Conservation (phyloP, 2,113 vertebrate genomes). For the Leucosticte australis region DNA sequence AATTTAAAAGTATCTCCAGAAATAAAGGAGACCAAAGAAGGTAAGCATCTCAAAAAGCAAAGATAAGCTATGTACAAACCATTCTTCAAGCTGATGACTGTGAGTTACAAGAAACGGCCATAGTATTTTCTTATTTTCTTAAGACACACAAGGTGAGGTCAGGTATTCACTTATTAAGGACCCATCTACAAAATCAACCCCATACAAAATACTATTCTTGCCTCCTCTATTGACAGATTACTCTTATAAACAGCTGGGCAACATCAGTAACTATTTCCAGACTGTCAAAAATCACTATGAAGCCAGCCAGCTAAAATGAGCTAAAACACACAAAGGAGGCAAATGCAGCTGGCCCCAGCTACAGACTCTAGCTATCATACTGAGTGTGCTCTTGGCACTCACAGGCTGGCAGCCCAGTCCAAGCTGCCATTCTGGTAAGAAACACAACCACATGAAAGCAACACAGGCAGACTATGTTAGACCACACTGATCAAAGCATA, state of each 20-base stretch:
- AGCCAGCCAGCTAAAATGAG: neutral
- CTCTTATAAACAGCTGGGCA: neutral
- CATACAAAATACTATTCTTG: neutral
- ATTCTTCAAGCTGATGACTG: neutral
- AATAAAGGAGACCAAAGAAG: neutral
- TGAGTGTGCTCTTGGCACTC: fast-evolving
- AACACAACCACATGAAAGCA: neutral
- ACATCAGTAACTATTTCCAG: neutral
- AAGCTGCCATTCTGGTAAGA: neutral
- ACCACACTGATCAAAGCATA: neutral
- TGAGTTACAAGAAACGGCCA: neutral
- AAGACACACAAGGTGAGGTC: neutral
- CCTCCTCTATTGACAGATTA: neutral
- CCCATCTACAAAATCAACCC: neutral
- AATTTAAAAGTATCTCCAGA: neutral
- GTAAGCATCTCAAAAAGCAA: neutral
- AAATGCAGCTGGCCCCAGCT: neutral
- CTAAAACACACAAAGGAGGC: neutral
- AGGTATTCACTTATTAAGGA: neutral
- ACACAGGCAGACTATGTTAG: neutral
- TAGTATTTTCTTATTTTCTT: neutral
- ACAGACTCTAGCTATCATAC: neutral
- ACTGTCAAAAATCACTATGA: neutral
- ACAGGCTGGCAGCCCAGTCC: neutral
- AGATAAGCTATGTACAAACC: neutral